A percentile compares a stretch with the other conserved stretches of the same genome.
phyloP scores from a whole-genome alignment of 2,797 vertebrate species.

The Emydoidea blandingii region DNA sequence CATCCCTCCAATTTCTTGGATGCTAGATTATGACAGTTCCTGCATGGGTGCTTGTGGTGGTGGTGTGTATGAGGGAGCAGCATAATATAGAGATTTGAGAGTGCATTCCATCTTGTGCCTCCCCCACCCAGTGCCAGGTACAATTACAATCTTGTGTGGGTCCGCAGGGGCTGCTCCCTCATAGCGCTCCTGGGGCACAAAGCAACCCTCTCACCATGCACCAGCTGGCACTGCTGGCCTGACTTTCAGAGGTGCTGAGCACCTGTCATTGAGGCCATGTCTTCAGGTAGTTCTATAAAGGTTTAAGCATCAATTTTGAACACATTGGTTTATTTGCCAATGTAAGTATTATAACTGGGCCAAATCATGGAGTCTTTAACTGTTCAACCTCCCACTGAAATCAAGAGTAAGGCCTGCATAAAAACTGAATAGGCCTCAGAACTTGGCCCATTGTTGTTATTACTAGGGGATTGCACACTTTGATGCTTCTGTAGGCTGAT shows the following conservation, averaged over 20 bases:
- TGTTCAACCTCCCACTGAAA: too few species aligned
- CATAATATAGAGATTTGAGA: background rate
- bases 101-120: background rate
- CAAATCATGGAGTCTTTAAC: background rate
- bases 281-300: background rate
- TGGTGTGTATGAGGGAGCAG: background rate
- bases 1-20: background rate
- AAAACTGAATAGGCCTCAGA: too few species aligned
- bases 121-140: background rate
- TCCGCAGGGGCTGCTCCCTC: background rate
- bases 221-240: background rate
- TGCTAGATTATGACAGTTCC: background rate
- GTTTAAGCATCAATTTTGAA: background rate
- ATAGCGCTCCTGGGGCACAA: background rate
- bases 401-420: too few species aligned
- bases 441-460: too few species aligned
- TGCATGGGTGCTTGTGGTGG: background rate
- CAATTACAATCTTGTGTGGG: background rate
- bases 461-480: too few species aligned
- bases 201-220: background rate
- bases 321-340: background rate
- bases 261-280: background rate
- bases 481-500: too few species aligned
- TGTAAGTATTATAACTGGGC: background rate
- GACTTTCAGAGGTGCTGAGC: conserved; percentile 13